These are phyloP conservation scores for Scarus forsteni DNA, from an alignment of 2,797 vertebrate genomes.

Conservation along the genomic window DNA sequence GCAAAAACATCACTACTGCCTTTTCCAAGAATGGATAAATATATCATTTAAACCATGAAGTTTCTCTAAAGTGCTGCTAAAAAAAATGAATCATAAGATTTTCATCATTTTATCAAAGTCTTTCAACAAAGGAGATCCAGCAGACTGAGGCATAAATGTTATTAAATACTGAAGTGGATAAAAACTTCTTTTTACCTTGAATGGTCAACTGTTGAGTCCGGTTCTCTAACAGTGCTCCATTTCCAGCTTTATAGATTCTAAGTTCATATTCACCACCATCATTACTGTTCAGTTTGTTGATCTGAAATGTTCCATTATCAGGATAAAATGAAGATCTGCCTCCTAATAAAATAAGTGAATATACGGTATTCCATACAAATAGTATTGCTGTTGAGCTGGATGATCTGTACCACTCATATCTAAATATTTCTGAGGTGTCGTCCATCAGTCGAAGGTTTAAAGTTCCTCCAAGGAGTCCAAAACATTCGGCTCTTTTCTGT, in stretches of 20 bases:
- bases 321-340: constrained; percentile 27
- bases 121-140: too few relatives aligned
- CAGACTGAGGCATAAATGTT: not conserved
- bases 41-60: too few relatives aligned
- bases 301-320: constrained; percentile 25
- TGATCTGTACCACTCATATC: accelerated
- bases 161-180: accelerated
- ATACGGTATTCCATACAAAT: too few relatives aligned
- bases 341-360: too few relatives aligned
- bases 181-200: constrained; percentile 53
- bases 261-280: constrained; percentile 44
- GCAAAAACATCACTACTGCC: too few relatives aligned
- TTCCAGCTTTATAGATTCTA: accelerated
- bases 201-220: constrained; percentile 29
- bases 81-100: too few relatives aligned
- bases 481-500: constrained; percentile 29
- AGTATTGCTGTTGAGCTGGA: accelerated
- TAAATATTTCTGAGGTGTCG: accelerated
- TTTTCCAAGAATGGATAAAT: too few relatives aligned
- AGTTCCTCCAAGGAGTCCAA: too few relatives aligned
- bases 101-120: too few relatives aligned
- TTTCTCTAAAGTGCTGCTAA: too few relatives aligned
- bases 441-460: constrained; percentile 24
- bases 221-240: accelerated
- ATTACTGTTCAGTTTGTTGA: not conserved